Base-by-base conservation (phyloP, 2,888 invertebrate genomes). In the Aleiodes testaceus region DNA sequence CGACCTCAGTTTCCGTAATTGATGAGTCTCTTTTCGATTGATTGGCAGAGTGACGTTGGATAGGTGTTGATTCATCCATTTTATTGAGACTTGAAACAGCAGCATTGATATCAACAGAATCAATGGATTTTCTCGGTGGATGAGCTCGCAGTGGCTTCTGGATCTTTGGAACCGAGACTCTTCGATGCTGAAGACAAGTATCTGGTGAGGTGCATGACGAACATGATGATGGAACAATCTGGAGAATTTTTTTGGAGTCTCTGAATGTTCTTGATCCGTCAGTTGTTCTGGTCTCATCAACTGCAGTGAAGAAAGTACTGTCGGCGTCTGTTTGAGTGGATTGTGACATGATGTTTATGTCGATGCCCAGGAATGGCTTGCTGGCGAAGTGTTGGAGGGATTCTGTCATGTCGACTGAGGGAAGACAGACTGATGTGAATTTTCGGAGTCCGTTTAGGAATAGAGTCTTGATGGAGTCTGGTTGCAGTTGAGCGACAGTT, bases 81-180 rank as follows among this genome's bases (percentile, higher is more conserved):
- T 26, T 2, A 11, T 9, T 18, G n/a, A n/a, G 3, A 20, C 44
- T 26, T 22, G 44, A 26, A 11, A 12, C 12, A n/a, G 3, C 44
- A n/a, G 14, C 26, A n/a, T n/a, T 44, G 22, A n/a, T n/a, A n/a
- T n/a, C n/a, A n/a, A n/a, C 26, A 14, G 7, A 18, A 45, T 12
- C n/a, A 1, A 47, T 14, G 1, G 22, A 11, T 45, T 63, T 63
- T 26, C 18, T 42, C 14, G 70, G 66, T 18, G 52, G 66, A 61
- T 66, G 66, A 12, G 50, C 52, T 26, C 70, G 44, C 4, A 61
- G 63, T 26, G 70, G 66, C 18, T 71, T 66, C 2, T 12, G n/a
- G 42, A 66, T 59, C 45, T 30, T 61, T 9, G n/a, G 42, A 2
- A 11, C 22, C 16, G 12, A 14, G 0, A 30, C 26, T 18, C 9